Evolutionary conservation across 2,113 vertebrate genomes (phyloP), one percentile per base, ranked within the genome.

Genomic region (Prionailurus bengalensis): DNA sequence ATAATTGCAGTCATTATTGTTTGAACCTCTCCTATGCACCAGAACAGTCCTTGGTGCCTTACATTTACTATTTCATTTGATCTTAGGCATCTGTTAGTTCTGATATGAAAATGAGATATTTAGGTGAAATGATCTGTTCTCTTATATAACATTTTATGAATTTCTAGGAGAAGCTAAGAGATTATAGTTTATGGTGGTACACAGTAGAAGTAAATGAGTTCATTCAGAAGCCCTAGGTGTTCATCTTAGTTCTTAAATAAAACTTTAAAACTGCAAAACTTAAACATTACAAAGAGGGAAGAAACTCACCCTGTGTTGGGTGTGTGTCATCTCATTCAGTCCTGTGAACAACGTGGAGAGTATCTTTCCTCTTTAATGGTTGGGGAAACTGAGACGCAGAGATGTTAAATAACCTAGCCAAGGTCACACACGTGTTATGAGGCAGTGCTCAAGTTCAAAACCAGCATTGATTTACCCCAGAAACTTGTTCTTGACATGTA

Each of bases 141-240:
- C 23, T 71, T 61, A 39, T 1, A 15, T 82, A 79, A 53, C 21
- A 10, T 70, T 79, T 91, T 74, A 33, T 81, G 29, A 84, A 61
- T 88, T 80, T 92, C 53, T 23, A 85, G 55, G 90, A 95, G 45
- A 94, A 70, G n/a, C 45, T 31, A 19, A 78, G 81, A 90, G 36
- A 21, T 95, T 81, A 21, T 33, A 70, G 68, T 91, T 93, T 81
- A 29, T 85, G 29, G 45, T 97, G 74, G 33, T 45, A 80, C 5
- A 73, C 25, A 51, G 2, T 61, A 78, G 58, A 89, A 85, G 81
- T 73, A 93, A 93, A n/a, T 21, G 15, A 82, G 15, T 95, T 92
- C 55, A 45, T 91, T 95, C 71, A 85, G 70, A 97, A 96, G 29
- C 39, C 70, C 48, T 51, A 83, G 45, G 3, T 95, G 9, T 91